Base-by-base conservation (phyloP, 2,113 vertebrate genomes). In the Apodemus sylvaticus region DNA sequence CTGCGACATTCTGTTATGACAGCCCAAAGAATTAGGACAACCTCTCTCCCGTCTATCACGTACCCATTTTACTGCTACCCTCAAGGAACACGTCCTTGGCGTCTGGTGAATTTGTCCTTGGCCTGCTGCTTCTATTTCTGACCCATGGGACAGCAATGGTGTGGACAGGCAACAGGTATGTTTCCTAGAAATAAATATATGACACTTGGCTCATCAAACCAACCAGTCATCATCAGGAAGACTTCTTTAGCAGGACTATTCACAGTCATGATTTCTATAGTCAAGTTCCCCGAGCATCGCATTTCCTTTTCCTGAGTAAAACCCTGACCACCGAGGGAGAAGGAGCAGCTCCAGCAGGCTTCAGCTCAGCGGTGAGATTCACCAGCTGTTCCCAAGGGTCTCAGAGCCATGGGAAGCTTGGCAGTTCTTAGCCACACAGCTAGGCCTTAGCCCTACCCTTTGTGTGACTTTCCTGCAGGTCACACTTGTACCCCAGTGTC, bases 101-200 rank as follows among this genome's bases (percentile, higher is more conserved):
- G 29, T 89, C 76, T 31, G n/a, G 45, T 31, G 1, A 51, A 13
- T 68, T 71, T 48, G 83, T 42, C 60, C 42, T 58, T 66, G 58
- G 3, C 34, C 82, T 73, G 51, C 60, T 73, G 36, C 53, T 60
- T n/a, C 53, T 73, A 26, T 74, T 74, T 90, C 78, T 85, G 55
- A 76, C n/a, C 48, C 13, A 5, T 45, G 17, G 70, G 1, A 48
- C 42, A 42, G 34, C 53, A 51, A 83, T 9, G 12, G 5, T 29
- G 36, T 42, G 10, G 42, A 6, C 7, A 91, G 45, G 29, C 5
- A 81, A n/a, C 6, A 22, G 53, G 29, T 11, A 9, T 51, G 29
- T 58, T 71, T 86, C 42, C 90, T 77, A 96, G 64, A 85, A 87
- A 93, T 60, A 51, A 31, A 48, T 89, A 14, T 39, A 34, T n/a